A percentile compares a stretch with the other conserved stretches of the same genome.
Evolutionary conservation across 2,113 vertebrate species (phyloP).

Genomic region (Serilophus lunatus): DNA sequence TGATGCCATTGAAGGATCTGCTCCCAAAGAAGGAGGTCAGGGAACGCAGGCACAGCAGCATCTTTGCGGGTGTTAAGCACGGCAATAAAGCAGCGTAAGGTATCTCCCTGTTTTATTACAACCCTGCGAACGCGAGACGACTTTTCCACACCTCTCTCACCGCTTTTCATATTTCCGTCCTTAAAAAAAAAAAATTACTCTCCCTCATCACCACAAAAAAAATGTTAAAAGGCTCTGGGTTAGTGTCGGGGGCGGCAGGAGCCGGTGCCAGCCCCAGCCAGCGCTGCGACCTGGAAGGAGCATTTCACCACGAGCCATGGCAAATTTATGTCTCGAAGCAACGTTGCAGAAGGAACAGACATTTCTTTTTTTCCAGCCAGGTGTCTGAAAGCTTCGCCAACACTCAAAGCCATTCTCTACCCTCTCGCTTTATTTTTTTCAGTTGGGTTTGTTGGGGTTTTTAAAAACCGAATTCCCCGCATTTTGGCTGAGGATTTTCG

Average conservation of each 20-base stretch:
- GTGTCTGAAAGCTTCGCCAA: conserved; percentile 33
- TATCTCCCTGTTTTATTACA: not conserved
- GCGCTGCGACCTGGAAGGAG: not conserved
- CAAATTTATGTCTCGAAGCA: conserved; percentile 35
- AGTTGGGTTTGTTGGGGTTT: fast-evolving
- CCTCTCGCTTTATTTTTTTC: not conserved
- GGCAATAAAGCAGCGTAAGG: not conserved
- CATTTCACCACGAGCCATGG: conserved; percentile 31
- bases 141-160: not conserved
- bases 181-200: not conserved
- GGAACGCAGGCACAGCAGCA: not conserved
- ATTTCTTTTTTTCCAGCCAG: not conserved
- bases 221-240: not conserved
- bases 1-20: not conserved
- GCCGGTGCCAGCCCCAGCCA: not conserved
- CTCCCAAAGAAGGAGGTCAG: not conserved
- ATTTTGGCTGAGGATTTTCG: not conserved
- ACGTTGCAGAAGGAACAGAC: conserved; percentile 25
- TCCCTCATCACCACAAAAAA: not conserved
- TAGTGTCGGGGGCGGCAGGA: not conserved
- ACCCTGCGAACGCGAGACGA: not conserved
- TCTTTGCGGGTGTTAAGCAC: conserved; percentile 3
- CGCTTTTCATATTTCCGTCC: not conserved
- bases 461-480: not conserved
- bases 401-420: not conserved